Conservation (phyloP, 1,140 invertebrate species). For the Drosophila sp. region DNA sequence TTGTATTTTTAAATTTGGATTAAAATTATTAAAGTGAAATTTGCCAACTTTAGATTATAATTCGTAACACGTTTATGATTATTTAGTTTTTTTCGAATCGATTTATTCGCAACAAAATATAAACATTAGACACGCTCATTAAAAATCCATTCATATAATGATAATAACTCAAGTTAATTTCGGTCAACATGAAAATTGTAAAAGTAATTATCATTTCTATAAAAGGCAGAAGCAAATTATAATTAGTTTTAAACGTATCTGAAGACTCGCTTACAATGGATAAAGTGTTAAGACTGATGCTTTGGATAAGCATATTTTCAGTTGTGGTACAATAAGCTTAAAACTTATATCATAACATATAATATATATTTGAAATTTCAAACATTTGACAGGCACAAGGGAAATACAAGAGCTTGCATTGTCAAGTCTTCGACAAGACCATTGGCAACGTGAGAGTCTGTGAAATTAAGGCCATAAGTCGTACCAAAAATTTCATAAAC, state of each 20-base stretch:
- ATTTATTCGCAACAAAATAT: too few species aligned
- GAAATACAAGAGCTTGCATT: constrained; percentile 39
- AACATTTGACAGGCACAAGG: background rate
- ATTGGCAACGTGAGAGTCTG: constrained; percentile 18
- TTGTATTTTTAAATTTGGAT: too few species aligned
- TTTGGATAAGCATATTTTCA: background rate
- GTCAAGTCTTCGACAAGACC: background rate
- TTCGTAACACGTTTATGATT: too few species aligned
- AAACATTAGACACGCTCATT: too few species aligned
- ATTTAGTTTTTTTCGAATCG: too few species aligned
- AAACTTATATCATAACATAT: too few species aligned
- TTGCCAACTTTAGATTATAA: too few species aligned
- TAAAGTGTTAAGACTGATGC: background rate
- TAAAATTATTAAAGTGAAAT: too few species aligned
- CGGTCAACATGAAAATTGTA: too few species aligned
- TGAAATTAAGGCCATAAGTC: constrained; percentile 31
- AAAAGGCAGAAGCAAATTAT: background rate
- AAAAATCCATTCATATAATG: too few species aligned
- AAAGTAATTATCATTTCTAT: background rate
- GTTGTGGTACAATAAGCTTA: constrained; percentile 1
- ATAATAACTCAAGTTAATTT: too few species aligned
- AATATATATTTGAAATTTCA: too few species aligned
- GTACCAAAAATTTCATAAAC: constrained; percentile 25
- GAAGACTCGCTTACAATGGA: background rate
- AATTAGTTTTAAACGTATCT: background rate